Base-by-base conservation (phyloP, 2,888 invertebrate genomes). In the Heteropelma amictum region DNA sequence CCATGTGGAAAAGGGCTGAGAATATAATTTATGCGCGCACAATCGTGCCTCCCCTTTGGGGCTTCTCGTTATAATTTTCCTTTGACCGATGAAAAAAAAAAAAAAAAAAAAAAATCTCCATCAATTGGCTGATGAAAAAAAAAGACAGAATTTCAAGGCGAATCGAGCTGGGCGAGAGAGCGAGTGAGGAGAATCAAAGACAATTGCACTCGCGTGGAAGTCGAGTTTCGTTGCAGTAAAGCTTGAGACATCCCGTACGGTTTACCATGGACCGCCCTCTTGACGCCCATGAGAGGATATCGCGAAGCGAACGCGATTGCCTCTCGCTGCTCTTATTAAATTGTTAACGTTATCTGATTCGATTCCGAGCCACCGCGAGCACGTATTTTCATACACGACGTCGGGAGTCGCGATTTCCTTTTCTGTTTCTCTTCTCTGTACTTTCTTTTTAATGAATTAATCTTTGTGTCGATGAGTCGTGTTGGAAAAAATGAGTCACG, bases 241-340 rank as follows among this genome's bases (percentile, higher is more conserved):
- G 64, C 70, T 68, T 65, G 76, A 72, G 72, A 72, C 72, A 58
- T 76, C 76, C 68, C 68, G 68, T 68, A 73, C 72, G 68, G 73
- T 76, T 76, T 76, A 76, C 76, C 68, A 72, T 68, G 76, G 64
- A 76, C 76, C n/a, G 72, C 72, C 72, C 72, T 68, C 76, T 69
- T 74, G 69, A 74, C 69, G 74, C 74, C 74, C 74, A 65, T 70
- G 70, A 64, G 69, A 74, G 64, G 65, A 64, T 60, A 64, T 58
- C 67, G 54, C 53, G 72, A 8, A 73, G 61, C 54, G 63, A 63
- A 33, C 70, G 70, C 65, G 65, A 76, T 76, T 72, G 68, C 68
- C 67, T 76, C 72, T 72, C 72, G 72, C 68, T 76, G 72, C 72
- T 76, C 72, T 76, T 76, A 76, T 76, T 76, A 76, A 76, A 76